These are phyloP conservation scores for Parelbella ahira DNA, from an alignment of 2,888 invertebrate genomes.

Conservation along the genomic window DNA sequence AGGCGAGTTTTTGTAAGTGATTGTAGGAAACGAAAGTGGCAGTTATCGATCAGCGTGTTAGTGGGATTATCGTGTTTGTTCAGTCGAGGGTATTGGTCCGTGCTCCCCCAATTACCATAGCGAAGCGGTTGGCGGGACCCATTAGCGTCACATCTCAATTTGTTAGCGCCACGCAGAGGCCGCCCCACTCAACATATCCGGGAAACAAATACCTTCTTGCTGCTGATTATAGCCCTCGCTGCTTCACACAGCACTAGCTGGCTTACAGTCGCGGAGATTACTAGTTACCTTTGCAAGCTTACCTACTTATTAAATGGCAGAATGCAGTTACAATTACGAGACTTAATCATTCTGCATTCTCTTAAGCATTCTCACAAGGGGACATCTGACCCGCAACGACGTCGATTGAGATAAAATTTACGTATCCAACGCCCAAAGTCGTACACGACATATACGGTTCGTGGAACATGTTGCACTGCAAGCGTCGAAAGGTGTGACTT, in stretches of 20 bases:
- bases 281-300: constrained; percentile 17
- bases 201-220: constrained; percentile 20
- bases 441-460: no score
- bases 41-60: constrained; percentile 42
- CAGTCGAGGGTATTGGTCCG: constrained; percentile 39
- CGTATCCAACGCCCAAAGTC: no score
- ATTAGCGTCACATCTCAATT: constrained; percentile 50
- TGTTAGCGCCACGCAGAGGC: constrained; percentile 39
- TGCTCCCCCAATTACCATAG: constrained; percentile 47
- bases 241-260: constrained; percentile 3
- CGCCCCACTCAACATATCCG: constrained; percentile 21
- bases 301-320: constrained; percentile 13
- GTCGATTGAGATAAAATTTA: no score
- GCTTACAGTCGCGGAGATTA: constrained; percentile 17
- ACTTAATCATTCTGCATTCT: no score
- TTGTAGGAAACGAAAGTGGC: constrained; percentile 27
- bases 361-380: no score
- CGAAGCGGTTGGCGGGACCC: constrained; percentile 34
- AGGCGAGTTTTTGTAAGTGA: constrained; percentile 10
- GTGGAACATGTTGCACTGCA: no score
- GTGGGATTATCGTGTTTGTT: constrained; percentile 38
- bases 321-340: neutral
- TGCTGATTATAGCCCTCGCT: constrained; percentile 13
- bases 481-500: no score
- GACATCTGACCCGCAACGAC: no score